These are phyloP conservation scores for Epicauta chinensis DNA, from an alignment of 1,140 invertebrate genomes.

Conservation along the genomic window DNA sequence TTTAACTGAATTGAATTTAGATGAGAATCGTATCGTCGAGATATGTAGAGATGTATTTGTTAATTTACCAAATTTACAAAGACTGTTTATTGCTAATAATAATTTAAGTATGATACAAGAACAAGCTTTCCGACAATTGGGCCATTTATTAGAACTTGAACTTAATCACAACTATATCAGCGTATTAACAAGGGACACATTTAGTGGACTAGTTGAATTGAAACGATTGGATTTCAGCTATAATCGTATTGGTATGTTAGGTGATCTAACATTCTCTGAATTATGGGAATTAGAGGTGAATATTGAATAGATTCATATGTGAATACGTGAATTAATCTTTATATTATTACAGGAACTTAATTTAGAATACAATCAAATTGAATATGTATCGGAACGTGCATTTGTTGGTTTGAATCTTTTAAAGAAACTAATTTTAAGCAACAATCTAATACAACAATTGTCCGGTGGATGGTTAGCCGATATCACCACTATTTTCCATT, in stretches of 20 bases:
- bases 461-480: conserved; percentile 58
- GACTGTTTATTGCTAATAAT: conserved; percentile 52
- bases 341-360: conserved; percentile 56
- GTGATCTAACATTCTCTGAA: conserved; percentile 61
- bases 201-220: conserved; percentile 49
- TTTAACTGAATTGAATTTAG: conserved; percentile 49
- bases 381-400: conserved; percentile 58
- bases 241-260: conserved; percentile 53
- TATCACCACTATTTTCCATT: conserved; percentile 55
- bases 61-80: conserved; percentile 48
- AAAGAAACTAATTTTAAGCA: conserved; percentile 57
- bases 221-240: conserved; percentile 49
- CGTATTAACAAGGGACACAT: conserved; percentile 51
- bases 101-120: conserved; percentile 54
- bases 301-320: conserved; percentile 5
- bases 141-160: conserved; percentile 50
- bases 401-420: conserved; percentile 63
- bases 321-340: background rate
- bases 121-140: conserved; percentile 50
- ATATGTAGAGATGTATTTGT: conserved; percentile 54
- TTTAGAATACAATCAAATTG: conserved; percentile 63
- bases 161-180: conserved; percentile 52
- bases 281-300: conserved; percentile 52
- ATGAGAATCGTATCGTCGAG: conserved; percentile 54
- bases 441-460: conserved; percentile 63